Conservation (phyloP, 2,113 vertebrate genomes). For the Onychorhynchus coronatus region DNA sequence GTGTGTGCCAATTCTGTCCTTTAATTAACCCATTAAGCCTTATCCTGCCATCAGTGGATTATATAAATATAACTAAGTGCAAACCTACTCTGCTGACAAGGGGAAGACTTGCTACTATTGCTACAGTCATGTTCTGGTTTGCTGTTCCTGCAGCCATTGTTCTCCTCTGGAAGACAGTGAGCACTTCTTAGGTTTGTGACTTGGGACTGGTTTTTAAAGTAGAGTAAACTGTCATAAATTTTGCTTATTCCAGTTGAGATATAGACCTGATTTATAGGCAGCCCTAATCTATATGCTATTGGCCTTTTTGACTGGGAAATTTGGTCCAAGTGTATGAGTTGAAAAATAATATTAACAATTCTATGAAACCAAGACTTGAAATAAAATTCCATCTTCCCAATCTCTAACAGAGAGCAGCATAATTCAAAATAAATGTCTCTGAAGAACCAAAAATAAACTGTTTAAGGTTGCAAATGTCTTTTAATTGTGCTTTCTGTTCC, state of each 20-base stretch:
- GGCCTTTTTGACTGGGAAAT: not conserved
- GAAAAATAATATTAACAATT: not conserved
- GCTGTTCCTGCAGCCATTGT: not conserved
- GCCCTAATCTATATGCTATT: not conserved
- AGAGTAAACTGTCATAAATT: not conserved
- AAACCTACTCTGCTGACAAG: not conserved
- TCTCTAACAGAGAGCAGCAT: not conserved
- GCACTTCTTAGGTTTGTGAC: not conserved
- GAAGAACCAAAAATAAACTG: not conserved
- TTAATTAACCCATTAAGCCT: constrained; percentile 8
- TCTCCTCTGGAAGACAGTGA: not conserved
- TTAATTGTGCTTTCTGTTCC: constrained; percentile 30
- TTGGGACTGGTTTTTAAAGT: not conserved
- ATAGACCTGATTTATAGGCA: not conserved
- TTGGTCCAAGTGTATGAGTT: not conserved
- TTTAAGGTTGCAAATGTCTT: constrained; percentile 8
- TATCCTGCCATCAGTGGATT: not conserved
- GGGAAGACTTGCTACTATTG: not conserved
- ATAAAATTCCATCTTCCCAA: not conserved
- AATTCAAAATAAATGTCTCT: not conserved
- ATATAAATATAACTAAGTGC: not conserved
- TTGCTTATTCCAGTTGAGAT: not conserved
- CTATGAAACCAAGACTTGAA: not conserved
- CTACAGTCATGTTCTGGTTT: not conserved
- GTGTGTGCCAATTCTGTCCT: not conserved